Evolutionary conservation across 2,888 invertebrate species (phyloP).

Genomic region (Ommatoiulus sabulosus): DNA sequence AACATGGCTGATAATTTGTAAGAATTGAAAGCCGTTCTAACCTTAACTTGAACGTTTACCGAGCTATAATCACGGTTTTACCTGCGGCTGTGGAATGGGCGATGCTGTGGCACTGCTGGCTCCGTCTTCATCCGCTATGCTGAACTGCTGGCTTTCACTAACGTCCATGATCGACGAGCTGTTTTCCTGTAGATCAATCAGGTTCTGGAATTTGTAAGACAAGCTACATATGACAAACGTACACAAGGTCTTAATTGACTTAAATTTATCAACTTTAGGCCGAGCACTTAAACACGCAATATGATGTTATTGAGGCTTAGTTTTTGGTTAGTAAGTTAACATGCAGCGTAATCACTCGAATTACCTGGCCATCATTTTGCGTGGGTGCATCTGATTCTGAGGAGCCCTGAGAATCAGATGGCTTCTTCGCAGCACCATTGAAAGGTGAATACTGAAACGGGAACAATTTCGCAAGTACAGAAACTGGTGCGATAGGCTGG

Average conservation of each 20-base stretch:
- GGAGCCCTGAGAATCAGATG: slow-evolving; percentile 47
- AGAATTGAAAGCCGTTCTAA: no score
- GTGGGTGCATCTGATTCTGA: slow-evolving; percentile 47
- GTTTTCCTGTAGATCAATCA: slow-evolving; percentile 52
- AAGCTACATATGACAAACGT: background rate
- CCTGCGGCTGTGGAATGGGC: slow-evolving; percentile 9
- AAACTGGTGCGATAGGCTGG: background rate
- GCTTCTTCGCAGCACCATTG: slow-evolving; percentile 35
- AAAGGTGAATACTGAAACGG: slow-evolving; percentile 52
- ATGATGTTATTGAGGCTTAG: background rate
- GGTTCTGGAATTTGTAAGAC: slow-evolving; percentile 6
- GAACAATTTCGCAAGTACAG: slow-evolving; percentile 2
- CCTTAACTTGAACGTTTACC: no score
- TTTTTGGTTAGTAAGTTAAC: slow-evolving; percentile 3
- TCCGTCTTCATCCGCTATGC: slow-evolving; percentile 50
- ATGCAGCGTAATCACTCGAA: background rate
- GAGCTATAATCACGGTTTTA: background rate
- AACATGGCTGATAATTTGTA: no score
- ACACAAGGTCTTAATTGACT: background rate
- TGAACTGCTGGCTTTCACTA: slow-evolving; percentile 40
- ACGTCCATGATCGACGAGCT: slow-evolving; percentile 8
- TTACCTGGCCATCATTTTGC: slow-evolving; percentile 24
- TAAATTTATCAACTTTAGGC: background rate
- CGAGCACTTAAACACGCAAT: background rate
- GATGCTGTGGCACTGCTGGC: slow-evolving; percentile 22